Base-by-base conservation (phyloP, 2,888 invertebrate genomes). In the Lasioglossum leucozonium region DNA sequence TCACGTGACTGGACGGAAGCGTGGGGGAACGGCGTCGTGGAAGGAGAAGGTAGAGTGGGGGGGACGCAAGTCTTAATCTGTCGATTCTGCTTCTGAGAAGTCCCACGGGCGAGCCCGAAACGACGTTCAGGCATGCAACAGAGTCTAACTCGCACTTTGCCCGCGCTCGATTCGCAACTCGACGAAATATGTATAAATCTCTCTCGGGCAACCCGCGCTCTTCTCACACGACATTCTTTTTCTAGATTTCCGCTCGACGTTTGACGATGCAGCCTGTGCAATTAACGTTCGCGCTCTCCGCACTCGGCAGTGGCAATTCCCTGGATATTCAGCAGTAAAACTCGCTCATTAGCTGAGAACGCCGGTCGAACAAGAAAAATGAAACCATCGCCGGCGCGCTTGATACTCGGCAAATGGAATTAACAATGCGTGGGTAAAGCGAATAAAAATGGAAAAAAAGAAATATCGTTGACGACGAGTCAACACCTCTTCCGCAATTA, bases 281-380 rank as follows among this genome's bases (percentile, higher is more conserved):
- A 65, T 65, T 65, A 65, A 34, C 34, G 65, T 18, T 18, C 34
- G 18, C 34, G 22, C 6, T 22, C 51, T n/a, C 51, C 22, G 22
- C 47, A 47, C 47, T 47, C 65, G 26, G 26, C 26, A 16, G 30
- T 62, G 58, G 58, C 58, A 62, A 62, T 51, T 51, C 51, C 30
- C 3, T 34, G 65, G 65, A 65, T 34, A 65, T 65, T 65, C 65
- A 34, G 34, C 65, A 16, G 65, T 30, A 34, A 65, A 65, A 34
- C 34, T 34, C 65, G 8, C 65, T 65, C 34, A 65, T 65, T 65
- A 65, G 58, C 58, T 30, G 58, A 30, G 58, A 62, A 30, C 16
- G 58, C 13, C 26, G 58, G 58, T 62, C 58, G 58, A 62, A 30
- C 58, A 62, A 62, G 58, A 62, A 30, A 62, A 62, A 62, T 62